A percentile compares a stretch with the other conserved stretches of the same genome.
These are phyloP conservation scores for Hyperopisus bebe DNA, from an alignment of 2,113 vertebrate species.

Conservation along the genomic window DNA sequence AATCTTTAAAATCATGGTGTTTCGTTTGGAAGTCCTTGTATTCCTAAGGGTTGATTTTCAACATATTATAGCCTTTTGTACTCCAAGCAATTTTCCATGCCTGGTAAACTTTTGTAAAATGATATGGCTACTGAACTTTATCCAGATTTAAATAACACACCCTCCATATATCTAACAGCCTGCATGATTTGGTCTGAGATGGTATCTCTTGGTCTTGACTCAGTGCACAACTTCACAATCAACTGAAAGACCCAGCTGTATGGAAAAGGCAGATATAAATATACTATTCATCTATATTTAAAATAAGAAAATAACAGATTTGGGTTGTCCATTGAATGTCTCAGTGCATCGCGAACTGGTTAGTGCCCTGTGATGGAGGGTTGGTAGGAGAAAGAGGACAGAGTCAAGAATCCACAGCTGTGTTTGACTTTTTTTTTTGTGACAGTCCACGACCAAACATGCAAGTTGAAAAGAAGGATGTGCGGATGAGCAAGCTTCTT, in stretches of 20 bases:
- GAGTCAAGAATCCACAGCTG: neutral
- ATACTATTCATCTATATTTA: neutral
- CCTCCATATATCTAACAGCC: neutral
- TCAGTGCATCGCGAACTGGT: neutral
- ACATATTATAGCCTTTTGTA: neutral
- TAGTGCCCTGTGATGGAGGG: neutral
- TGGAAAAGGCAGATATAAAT: neutral
- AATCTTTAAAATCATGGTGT: neutral
- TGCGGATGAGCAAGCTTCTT: neutral
- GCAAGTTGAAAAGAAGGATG: neutral
- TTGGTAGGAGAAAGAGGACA: neutral
- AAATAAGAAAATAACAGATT: conserved; percentile 1
- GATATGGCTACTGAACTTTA: neutral
- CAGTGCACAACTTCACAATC: neutral
- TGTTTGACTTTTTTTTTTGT: neutral
- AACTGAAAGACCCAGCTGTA: neutral
- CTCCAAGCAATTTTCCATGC: neutral
- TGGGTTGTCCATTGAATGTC: neutral
- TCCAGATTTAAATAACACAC: neutral
- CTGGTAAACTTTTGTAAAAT: neutral
- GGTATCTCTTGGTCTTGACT: neutral
- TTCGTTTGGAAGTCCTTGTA: neutral
- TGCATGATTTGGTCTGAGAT: neutral
- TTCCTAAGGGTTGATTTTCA: neutral
- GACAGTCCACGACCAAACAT: conserved; percentile 19